Base-by-base conservation (phyloP, 2,113 vertebrate genomes). In the Cochlearius cochlearius region DNA sequence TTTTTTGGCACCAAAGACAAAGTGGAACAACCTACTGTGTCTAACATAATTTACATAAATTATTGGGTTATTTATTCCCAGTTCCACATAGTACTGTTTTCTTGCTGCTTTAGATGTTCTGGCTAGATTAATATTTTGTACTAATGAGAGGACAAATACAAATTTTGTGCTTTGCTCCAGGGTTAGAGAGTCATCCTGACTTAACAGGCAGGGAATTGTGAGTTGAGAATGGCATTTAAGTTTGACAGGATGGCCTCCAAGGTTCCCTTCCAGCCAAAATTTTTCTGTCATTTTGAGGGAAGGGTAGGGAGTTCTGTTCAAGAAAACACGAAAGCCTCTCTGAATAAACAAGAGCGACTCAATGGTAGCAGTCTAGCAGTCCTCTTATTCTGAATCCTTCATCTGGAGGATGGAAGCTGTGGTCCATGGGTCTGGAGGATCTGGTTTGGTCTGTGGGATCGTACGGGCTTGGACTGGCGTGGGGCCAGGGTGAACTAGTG, bases 381-480 rank as follows among this genome's bases (percentile, higher is more conserved):
- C 26, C 62, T 92, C 18, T 56, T 92, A 17, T 76, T 88, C 67
- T 1, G 3, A 38, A 72, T 63, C 55, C 52, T 82, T 91, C 32
- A 15, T 62, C 38, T 92, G 62, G 56, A 78, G 41, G 45, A 56
- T 39, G 56, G 50, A 66, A 82, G 10, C 12, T 64, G 19, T 50
- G 45, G 11, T 73, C 26, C 0, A 0, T 60, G 68, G 12, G 34
- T 39, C 69, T 86, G 52, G 47, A 72, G 69, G 34, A 72, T 78
- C 77, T 71, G 19, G 11, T 62, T 67, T 58, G 12, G 13, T 64
- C 38, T 2, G 2, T 55, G 27, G 36, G n/a, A 71, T 45, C 20
- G n/a, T 69, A 3, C 1, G 15, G 47, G 15, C 20, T 86, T 71
- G 74, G 36, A 10, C 32, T 71, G 47, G 25, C 0, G 0, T 74